phyloP scores from a whole-genome alignment of 2,888 invertebrate species.

The Drosophila hamatofila region DNA sequence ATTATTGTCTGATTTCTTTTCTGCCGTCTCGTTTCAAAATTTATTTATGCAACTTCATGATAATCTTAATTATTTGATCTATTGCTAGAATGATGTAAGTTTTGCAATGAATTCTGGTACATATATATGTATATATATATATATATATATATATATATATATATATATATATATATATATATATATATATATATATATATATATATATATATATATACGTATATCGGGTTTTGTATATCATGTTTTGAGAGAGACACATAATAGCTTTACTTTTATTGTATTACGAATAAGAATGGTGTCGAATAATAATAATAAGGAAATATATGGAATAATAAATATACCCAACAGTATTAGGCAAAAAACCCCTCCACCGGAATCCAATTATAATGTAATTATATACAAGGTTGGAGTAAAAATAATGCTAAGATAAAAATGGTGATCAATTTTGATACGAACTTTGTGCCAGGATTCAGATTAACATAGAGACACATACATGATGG shows the following conservation, averaged over 20 bases:
- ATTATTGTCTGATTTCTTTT: constrained; percentile 9
- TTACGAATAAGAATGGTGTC: neutral
- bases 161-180: neutral
- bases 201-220: neutral
- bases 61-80: constrained; percentile 6
- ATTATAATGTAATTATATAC: constrained; percentile 32
- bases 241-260: neutral
- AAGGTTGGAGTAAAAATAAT: constrained; percentile 13
- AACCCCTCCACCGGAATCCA: constrained; percentile 39
- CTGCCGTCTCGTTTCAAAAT: neutral
- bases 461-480: neutral
- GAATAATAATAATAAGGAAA: constrained; percentile 8
- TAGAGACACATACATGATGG: constrained; percentile 33
- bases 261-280: neutral
- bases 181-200: neutral
- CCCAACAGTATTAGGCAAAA: constrained; percentile 27
- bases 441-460: constrained; percentile 2
- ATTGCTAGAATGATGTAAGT: constrained; percentile 16
- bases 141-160: neutral
- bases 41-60: constrained; percentile 8
- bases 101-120: constrained; percentile 13
- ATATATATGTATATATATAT: neutral
- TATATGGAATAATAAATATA: constrained; percentile 24
- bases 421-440: constrained; percentile 9
- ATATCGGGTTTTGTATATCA: neutral